Conservation (phyloP, 1,140 invertebrate genomes). For the Bombus turneri region DNA sequence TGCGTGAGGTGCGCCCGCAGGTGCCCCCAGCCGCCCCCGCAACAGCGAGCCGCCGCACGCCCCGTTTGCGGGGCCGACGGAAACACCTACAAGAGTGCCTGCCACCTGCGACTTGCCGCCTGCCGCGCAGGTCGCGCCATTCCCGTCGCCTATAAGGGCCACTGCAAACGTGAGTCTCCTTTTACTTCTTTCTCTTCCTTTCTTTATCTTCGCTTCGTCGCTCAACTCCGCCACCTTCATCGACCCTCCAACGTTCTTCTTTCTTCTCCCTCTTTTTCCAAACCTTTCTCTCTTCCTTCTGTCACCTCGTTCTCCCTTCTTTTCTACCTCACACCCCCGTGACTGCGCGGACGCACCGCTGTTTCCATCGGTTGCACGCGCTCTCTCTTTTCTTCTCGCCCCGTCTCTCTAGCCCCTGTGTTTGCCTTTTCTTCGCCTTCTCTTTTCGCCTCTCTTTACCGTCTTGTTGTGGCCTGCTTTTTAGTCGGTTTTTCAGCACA, state of each 20-base stretch:
- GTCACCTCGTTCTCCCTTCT: background rate
- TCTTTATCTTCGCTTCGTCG: background rate
- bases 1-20: slow-evolving; percentile 90
- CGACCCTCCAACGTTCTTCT: too few relatives aligned
- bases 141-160: slow-evolving; percentile 92
- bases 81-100: slow-evolving; percentile 92
- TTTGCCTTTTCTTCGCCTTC: slow-evolving; percentile 7
- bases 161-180: slow-evolving; percentile 88
- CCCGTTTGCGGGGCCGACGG: slow-evolving; percentile 94
- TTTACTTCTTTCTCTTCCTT: background rate
- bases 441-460: slow-evolving; percentile 5
- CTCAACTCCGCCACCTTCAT: background rate
- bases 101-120: slow-evolving; percentile 91
- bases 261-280: background rate
- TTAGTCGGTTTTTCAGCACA: slow-evolving; percentile 27
- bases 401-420: slow-evolving; percentile 1
- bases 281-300: background rate
- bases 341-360: background rate
- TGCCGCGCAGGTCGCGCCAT: slow-evolving; percentile 92
- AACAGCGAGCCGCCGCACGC: slow-evolving; percentile 80
- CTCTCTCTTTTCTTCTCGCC: slow-evolving; percentile 12
- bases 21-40: slow-evolving; percentile 83
- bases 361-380: background rate
- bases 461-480: slow-evolving; percentile 17
- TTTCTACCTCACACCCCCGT: background rate